These are phyloP conservation scores for Mellivora capensis DNA, from an alignment of 2,113 vertebrate genomes.

Conservation along the genomic window DNA sequence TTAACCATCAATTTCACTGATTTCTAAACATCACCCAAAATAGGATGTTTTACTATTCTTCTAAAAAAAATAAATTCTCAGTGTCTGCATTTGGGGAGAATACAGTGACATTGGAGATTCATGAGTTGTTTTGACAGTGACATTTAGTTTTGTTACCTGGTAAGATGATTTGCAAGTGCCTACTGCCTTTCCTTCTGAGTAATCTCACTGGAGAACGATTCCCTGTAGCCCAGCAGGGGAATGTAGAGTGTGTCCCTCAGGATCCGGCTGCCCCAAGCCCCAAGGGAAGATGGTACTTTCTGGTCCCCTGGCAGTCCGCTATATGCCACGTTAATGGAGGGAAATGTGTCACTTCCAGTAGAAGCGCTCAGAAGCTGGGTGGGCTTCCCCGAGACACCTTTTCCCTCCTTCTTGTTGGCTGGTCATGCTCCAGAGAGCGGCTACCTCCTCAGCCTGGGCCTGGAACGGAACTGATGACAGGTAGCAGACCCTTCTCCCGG, in stretches of 20 bases:
- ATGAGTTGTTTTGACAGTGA: not conserved
- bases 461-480: fast-evolving
- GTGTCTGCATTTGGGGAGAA: not conserved
- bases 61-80: not conserved
- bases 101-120: not conserved
- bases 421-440: not conserved
- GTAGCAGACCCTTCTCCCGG: not conserved
- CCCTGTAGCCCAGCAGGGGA: not conserved
- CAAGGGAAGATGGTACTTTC: not conserved
- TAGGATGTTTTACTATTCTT: not conserved
- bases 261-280: fast-evolving
- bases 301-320: not conserved
- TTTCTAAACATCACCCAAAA: not conserved
- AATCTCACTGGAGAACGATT: not conserved
- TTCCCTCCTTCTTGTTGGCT: not conserved
- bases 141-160: not conserved
- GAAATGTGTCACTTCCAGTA: not conserved
- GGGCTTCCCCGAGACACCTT: not conserved
- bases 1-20: not conserved
- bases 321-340: not conserved
- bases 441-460: not conserved
- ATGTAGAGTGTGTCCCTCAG: not conserved
- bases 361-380: not conserved
- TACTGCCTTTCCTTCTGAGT: not conserved
- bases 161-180: not conserved